Evolutionary conservation across 2,113 vertebrate species (phyloP).

Genomic region (Muntiacus reevesi): DNA sequence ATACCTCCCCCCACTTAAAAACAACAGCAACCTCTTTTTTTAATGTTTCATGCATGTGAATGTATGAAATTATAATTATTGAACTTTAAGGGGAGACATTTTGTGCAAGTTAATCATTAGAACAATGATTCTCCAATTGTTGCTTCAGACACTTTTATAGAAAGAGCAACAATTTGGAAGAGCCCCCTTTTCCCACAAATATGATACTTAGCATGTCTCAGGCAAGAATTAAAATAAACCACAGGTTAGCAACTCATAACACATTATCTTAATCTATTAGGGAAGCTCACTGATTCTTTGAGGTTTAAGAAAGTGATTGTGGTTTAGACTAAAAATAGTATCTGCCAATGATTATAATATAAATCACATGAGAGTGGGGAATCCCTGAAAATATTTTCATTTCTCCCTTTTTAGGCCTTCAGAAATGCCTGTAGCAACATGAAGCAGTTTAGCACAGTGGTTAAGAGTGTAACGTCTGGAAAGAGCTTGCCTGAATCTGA

Average conservation of each 20-base stretch:
- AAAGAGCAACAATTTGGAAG: slow-evolving; percentile 4
- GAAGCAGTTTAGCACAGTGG: neutral
- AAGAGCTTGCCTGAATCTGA: slow-evolving; percentile 32
- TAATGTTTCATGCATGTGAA: neutral
- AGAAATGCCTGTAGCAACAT: neutral
- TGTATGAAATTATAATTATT: slow-evolving; percentile 21
- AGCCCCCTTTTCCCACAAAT: neutral
- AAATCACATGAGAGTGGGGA: neutral
- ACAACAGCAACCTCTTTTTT: neutral
- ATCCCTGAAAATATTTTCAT: slow-evolving; percentile 10
- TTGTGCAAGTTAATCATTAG: neutral
- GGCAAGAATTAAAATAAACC: slow-evolving; percentile 29
- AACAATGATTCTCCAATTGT: slow-evolving; percentile 14
- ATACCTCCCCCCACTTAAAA: neutral
- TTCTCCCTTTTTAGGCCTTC: slow-evolving; percentile 30
- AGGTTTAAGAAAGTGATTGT: slow-evolving; percentile 64
- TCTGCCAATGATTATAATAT: slow-evolving; percentile 47
- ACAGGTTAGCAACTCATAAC: slow-evolving; percentile 27
- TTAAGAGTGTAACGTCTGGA: neutral
- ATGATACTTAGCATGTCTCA: slow-evolving; percentile 2
- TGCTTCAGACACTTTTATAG: neutral
- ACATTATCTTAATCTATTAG: slow-evolving; percentile 45
- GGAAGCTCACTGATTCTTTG: slow-evolving; percentile 55
- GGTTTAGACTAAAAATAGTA: slow-evolving; percentile 69
- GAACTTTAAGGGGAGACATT: neutral